Base-by-base conservation (phyloP, 2,888 invertebrate genomes). In the Romanomermis culicivorax region DNA sequence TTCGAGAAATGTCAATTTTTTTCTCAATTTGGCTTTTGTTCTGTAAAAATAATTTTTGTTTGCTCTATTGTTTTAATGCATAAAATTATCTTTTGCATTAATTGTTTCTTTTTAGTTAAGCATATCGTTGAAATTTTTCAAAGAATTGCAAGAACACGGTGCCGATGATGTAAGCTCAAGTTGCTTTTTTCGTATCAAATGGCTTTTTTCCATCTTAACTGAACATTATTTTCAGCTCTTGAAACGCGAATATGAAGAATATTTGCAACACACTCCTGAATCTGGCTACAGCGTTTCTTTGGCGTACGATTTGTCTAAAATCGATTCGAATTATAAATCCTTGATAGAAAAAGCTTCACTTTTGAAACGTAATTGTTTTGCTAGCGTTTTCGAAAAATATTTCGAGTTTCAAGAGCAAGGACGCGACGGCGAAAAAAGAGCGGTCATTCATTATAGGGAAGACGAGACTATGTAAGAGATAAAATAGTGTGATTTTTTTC, bases 321-420 rank as follows among this genome's bases (percentile, higher is more conserved):
- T 97, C 65, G 91, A 93, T 3, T 76, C 79, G 42, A 81, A 91
- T 70, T 87, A 86, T 25, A 24, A 56, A 7, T 59, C 58, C 11
- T 71, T 86, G 64, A 86, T 91, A 62, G 84, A 84, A 72, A 87
- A 85, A 75, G 82, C 91, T 62, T 88, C 91, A 24, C 77, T 91
- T 55, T 75, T 97, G 59, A 97, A 97, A 74, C 79, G 95, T 67
- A 88, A 99, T 75, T 97, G 97, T 74, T 97, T 97, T 74, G 95
- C 95, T 49, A 91, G 93, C 20, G 93, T 97, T 58, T 99, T 97
- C 74, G 93, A 97, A 72, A 93, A 95, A 70, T 99, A 97, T 76
- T 97, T 97, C 74, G 83, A 91, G 70, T 86, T 86, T 72, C 93
- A 97, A 75, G 88, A 89, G 70, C 79, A 82, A 63, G 91, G 87